Evolutionary conservation across 64 coral and sea anemone species (phyloP), one percentile per base, ranked within the genome.

Genomic region (Cladopsammia gracilis): DNA sequence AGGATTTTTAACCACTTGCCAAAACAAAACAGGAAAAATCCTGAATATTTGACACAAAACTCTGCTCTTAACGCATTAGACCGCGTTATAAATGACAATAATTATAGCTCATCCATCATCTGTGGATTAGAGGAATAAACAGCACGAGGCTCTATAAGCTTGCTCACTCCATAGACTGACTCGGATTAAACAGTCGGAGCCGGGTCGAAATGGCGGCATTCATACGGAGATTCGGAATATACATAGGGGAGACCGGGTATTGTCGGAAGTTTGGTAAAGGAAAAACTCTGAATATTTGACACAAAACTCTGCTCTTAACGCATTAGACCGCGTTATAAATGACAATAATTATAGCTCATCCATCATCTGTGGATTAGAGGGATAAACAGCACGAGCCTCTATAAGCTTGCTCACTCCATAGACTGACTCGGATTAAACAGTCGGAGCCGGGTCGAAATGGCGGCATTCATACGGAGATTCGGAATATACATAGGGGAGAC

Each of bases 151-250:
- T 84, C 56, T 64, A 45, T 84, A 50, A 67, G 19, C 34, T 48
- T 64, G 16, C 23, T 46, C 16, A 64, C 59, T 43, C 19, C 42
- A 48, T 56, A 48, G 45, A 68, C 19, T 15, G 22, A 68, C 61
- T 84, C 61, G 62, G 62, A 84, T 84, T 84, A 50, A 84, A 13
- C 80, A 11, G 80, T 51, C 43, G 43, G 80, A 84, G 80, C 62
- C 61, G 9, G 45, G 60, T 50, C 8, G 61, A 65, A 20, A 67
- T 46, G 43, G 43, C 43, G 44, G 9, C 46, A 9, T 67, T 67
- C 80, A 60, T 45, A 84, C 61, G 60, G 80, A 49, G 80, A 67
- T 84, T 68, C 22, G 64, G 80, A 43, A 84, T 84, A 84, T 67
- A 84, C 80, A 67, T 12, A 67, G 16, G 80, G 19, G 20, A 50